Evolutionary conservation across 2,113 vertebrate species (phyloP).

Genomic region (Pteruthius melanotis): DNA sequence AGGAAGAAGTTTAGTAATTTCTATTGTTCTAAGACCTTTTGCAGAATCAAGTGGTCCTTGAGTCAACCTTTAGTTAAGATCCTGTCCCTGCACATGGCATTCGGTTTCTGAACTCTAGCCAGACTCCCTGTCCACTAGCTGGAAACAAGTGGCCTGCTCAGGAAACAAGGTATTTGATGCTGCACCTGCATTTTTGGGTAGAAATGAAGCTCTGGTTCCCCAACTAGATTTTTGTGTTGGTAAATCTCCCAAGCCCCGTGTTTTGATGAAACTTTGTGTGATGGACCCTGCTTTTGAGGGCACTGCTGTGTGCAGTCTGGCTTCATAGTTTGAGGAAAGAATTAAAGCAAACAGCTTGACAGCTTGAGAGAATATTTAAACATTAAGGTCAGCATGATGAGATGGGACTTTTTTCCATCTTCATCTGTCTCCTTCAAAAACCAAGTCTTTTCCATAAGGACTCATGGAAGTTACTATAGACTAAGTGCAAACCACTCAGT

Average conservation of each 20-base stretch:
- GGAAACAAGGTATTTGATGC: neutral
- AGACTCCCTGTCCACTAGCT: neutral
- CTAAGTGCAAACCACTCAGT: neutral
- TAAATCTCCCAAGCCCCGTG: neutral
- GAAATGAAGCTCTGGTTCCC: neutral
- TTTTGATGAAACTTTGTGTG: neutral
- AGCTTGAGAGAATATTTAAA: neutral
- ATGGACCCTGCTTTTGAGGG: neutral
- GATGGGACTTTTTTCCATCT: neutral
- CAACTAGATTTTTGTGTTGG: neutral
- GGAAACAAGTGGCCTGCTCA: neutral
- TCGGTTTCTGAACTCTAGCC: neutral
- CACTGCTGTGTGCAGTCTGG: neutral
- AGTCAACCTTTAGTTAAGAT: neutral
- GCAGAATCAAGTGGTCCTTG: neutral
- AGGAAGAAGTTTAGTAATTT: neutral
- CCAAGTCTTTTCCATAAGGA: neutral
- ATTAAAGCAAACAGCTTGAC: neutral
- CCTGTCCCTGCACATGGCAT: accelerated
- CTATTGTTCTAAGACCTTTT: neutral
- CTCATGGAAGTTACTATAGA: neutral
- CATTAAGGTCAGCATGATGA: neutral
- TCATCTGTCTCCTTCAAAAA: neutral
- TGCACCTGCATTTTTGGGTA: neutral
- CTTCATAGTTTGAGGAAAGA: neutral